phyloP scores from a whole-genome alignment of 2,797 vertebrate genomes.

The Rhinatrema bivittatum region DNA sequence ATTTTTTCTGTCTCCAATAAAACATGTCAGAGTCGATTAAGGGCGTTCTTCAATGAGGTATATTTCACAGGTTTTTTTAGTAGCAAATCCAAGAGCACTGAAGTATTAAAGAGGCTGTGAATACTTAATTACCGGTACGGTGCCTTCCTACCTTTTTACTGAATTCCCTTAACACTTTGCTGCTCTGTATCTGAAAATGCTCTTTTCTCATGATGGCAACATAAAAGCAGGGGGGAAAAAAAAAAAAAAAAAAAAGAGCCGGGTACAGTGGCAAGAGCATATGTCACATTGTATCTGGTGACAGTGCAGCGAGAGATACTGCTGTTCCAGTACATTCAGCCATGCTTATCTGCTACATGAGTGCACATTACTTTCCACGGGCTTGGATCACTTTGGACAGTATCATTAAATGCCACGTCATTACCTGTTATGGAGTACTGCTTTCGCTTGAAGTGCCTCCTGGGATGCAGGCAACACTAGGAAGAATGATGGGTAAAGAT shows the following conservation, averaged over 20 bases:
- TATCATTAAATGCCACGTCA: constrained; percentile 98
- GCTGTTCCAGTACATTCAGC: constrained; percentile 65
- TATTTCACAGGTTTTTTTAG: constrained; percentile 64
- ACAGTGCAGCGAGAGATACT: constrained; percentile 80
- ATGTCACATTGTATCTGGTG: constrained; percentile 88
- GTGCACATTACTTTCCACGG: constrained; percentile 81
- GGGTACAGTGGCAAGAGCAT: constrained; percentile 61
- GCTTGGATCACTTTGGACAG: constrained; percentile 95
- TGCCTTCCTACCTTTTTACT: constrained; percentile 47
- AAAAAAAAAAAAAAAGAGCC: constrained; percentile 57
- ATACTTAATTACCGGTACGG: constrained; percentile 59
- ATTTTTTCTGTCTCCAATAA: constrained; percentile 71
- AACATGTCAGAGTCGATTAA: constrained; percentile 72
- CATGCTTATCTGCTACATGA: constrained; percentile 87
- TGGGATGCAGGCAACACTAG: constrained; percentile 56
- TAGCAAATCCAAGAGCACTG: constrained; percentile 51
- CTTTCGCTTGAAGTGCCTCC: constrained; percentile 70
- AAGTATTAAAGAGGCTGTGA: constrained; percentile 64
- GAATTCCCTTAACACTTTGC: constrained; percentile 43
- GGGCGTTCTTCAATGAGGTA: constrained; percentile 64
- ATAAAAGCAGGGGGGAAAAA: constrained; percentile 33
- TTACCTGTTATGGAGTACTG: constrained; percentile 90
- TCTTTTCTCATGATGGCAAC: constrained; percentile 43
- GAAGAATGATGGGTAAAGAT: constrained; percentile 72
- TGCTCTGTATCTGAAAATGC: constrained; percentile 48